Base-by-base conservation (phyloP, 2,888 invertebrate genomes). In the Polydrusus pterygomalis region DNA sequence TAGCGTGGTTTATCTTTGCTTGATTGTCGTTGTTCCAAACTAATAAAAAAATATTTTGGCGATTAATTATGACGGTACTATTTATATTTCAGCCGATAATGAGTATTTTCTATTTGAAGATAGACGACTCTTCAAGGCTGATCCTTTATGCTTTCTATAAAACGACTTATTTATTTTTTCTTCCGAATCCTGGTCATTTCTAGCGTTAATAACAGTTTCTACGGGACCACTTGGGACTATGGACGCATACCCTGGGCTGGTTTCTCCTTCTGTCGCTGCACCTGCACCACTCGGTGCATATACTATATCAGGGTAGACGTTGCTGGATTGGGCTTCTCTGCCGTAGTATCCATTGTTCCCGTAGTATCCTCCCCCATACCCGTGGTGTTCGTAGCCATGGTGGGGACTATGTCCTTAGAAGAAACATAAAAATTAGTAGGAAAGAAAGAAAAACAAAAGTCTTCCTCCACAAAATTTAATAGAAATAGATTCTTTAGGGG, bases 281-380 rank as follows among this genome's bases (percentile, higher is more conserved):
- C 45, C 60, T 18, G 49, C 40, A 5, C 45, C 40, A 38, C 70
- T 77, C 34, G 77, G 74, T 13, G 70, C 70, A 17, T 77, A 77
- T 11, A 67, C 65, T 17, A 77, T 47, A 10, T 77, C 69, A 15
- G 25, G 20, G 51, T 72, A 73, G 0, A 64, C n/a, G 18, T 77
- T 70, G 18, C 68, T 72, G 7, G 64, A 13, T 30, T 67, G 62
- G 2, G 76, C 76, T 20, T 65, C 65, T 15, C 34, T 17, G 1
- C 71, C 71, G 43, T 62, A 64, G n/a, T n/a, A n/a, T n/a, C n/a
- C n/a, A n/a, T n/a, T n/a, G n/a, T n/a, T n/a, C n/a, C n/a, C n/a
- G n/a, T n/a, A n/a, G n/a, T n/a, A n/a, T n/a, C n/a, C n/a, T n/a
- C n/a, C n/a, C n/a, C 70, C 60, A 60, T 58, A 58, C 15, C 58